Evolutionary conservation across 1,140 invertebrate species (phyloP), one percentile per base, ranked within the genome.

Genomic region (Pygmarrhopalites habei): DNA sequence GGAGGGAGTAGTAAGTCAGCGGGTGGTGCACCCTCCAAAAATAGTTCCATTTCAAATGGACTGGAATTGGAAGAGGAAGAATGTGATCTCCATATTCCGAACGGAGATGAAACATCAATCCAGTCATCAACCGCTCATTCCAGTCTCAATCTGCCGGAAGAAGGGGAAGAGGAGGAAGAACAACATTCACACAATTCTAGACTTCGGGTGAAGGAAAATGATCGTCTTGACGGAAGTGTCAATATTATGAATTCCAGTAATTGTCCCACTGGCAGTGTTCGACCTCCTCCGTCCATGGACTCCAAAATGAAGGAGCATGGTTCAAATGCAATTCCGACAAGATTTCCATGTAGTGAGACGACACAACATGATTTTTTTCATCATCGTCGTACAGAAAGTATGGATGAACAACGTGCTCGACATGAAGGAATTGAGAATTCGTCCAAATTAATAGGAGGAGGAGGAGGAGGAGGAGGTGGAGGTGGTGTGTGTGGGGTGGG

Each of bases 11-110:
- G 29, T 41, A 56, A 39, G 29, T 25, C 49, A 7, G 15, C 23
- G 5, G 14, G 29, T 5, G 23, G 7, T 2, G 30, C 12, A 4
- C 55, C 30, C 32, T 62, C 47, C 12, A 49, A 60, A 30, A 67
- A 57, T 25, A 63, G 62, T 26, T 64, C 61, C 2, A 57, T 67
- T 25, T 46, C 58, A 29, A 62, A 64, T 64, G 62, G 58, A 5
- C 46, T 64, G 32, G 62, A 64, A 23, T 32, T 44, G 46, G 66
- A 68, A 29, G 51, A 64, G 12, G 35, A 43, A 17, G 19, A 3
- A n/a, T 19, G 2, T 15, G 39, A 58, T 35, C 14, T 47, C n/a
- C 28, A 2, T 28, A 21, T 3, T 4, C 35, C 17, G 2, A 7
- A 58, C n/a, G 5, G 25, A 2, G 4, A 35, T 32, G 14, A 23